phyloP scores from a whole-genome alignment of 2,113 vertebrate genomes.

The Ranitomeya variabilis region DNA sequence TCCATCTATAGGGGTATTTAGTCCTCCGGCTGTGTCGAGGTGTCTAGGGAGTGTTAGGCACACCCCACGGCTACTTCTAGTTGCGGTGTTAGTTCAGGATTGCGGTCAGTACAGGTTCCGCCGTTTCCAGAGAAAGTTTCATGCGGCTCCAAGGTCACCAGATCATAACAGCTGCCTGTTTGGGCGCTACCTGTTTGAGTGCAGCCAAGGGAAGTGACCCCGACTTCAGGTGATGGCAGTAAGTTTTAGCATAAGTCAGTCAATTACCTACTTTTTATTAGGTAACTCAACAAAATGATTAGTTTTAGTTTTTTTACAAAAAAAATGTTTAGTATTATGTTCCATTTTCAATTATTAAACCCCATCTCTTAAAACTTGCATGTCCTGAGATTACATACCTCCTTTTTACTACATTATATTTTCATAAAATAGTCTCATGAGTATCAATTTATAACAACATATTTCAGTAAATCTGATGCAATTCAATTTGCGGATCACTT shows the following conservation, averaged over 20 bases:
- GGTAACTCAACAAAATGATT: neutral
- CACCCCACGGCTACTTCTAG: no score
- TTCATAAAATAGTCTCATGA: neutral
- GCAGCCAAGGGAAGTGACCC: neutral
- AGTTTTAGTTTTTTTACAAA: neutral
- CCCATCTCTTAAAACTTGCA: neutral
- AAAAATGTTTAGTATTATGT: neutral
- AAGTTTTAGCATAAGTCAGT: neutral
- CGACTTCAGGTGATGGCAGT: neutral
- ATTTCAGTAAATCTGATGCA: constrained; percentile 12
- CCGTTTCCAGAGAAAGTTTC: no score
- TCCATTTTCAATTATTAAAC: constrained; percentile 2
- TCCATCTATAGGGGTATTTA: no score
- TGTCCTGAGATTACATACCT: constrained; percentile 4
- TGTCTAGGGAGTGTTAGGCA: no score
- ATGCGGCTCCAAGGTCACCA: no score
- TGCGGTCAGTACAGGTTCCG: no score
- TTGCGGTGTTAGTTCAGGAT: no score
- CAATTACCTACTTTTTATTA: neutral
- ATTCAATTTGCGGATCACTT: constrained; percentile 20
- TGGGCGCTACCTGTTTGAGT: no score
- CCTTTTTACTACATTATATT: constrained; percentile 13
- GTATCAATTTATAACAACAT: constrained; percentile 16
- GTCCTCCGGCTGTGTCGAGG: no score
- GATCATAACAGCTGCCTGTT: no score